Percentiles rank a stretch among this genome's conserved stretches.
These are phyloP conservation scores for Saccostrea glomerata DNA, from an alignment of 1,140 invertebrate genomes.

Conservation along the genomic window DNA sequence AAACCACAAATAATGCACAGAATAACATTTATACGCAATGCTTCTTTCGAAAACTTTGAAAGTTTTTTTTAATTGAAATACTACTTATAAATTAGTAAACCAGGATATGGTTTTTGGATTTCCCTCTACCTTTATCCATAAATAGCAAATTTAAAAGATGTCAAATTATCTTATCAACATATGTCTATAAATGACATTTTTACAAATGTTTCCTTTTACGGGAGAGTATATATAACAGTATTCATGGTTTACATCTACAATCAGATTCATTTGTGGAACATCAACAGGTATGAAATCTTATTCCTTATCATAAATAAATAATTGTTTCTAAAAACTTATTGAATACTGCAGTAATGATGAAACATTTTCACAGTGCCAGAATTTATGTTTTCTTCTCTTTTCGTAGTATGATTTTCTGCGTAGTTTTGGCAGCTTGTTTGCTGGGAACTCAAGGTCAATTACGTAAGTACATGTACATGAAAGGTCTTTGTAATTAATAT, in stretches of 20 bases:
- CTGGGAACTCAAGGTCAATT: not conserved
- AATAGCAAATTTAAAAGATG: not conserved
- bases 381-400: not conserved
- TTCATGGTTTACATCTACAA: not conserved
- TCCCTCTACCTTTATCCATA: not conserved
- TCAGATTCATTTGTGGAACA: not conserved
- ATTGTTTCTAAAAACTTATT: no score
- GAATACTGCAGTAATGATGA: no score
- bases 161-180: not conserved
- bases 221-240: not conserved
- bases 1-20: no score
- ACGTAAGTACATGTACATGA: not conserved
- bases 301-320: not conserved
- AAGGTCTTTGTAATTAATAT: not conserved
- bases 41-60: not conserved
- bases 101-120: not conserved
- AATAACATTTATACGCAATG: not conserved
- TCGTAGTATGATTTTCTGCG: not conserved
- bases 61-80: not conserved
- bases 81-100: not conserved
- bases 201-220: not conserved
- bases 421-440: not conserved
- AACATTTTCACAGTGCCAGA: not conserved
- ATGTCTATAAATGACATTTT: conserved; percentile 3
- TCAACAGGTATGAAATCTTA: not conserved